Percentiles rank a stretch among this genome's conserved stretches.
These are phyloP conservation scores for Malaclemys terrapin DNA, from an alignment of 2,113 vertebrate species.

Conservation along the genomic window DNA sequence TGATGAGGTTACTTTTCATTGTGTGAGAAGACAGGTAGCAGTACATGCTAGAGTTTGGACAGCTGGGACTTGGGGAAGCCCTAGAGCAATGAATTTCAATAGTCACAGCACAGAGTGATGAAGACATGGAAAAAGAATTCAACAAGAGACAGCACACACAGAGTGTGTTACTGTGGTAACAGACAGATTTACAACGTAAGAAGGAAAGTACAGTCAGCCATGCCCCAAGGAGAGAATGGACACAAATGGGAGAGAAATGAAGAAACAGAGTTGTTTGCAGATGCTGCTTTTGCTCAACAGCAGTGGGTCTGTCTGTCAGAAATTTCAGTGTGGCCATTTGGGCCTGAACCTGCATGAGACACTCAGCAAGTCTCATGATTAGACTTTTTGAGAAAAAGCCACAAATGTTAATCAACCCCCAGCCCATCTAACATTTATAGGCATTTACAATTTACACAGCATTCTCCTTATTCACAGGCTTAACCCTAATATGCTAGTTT, in stretches of 20 bases:
- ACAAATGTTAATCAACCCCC: background rate
- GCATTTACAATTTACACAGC: conserved; percentile 22
- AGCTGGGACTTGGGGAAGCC: conserved; percentile 20
- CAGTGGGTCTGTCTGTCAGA: conserved; percentile 26
- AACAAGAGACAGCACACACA: background rate
- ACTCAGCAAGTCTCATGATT: background rate
- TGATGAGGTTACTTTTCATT: background rate
- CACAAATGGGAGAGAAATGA: background rate
- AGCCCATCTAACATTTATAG: conserved; percentile 37
- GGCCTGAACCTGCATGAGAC: conserved; percentile 14
- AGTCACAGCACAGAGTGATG: background rate
- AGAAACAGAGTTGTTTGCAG: conserved; percentile 25
- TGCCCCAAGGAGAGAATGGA: background rate
- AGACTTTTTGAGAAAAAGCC: conserved; percentile 19
- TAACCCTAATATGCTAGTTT: background rate
- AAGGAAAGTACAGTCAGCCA: background rate
- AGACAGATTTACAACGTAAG: background rate
- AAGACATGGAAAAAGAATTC: conserved; percentile 44
- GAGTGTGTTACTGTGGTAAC: background rate
- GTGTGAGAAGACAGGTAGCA: background rate
- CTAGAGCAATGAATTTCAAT: conserved; percentile 20
- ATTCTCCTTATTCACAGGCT: background rate
- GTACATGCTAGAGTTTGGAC: background rate
- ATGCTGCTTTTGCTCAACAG: conserved; percentile 33
- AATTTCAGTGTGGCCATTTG: conserved; percentile 27